phyloP scores from a whole-genome alignment of 2,797 vertebrate species.

The Aeoliscus strigatus region DNA sequence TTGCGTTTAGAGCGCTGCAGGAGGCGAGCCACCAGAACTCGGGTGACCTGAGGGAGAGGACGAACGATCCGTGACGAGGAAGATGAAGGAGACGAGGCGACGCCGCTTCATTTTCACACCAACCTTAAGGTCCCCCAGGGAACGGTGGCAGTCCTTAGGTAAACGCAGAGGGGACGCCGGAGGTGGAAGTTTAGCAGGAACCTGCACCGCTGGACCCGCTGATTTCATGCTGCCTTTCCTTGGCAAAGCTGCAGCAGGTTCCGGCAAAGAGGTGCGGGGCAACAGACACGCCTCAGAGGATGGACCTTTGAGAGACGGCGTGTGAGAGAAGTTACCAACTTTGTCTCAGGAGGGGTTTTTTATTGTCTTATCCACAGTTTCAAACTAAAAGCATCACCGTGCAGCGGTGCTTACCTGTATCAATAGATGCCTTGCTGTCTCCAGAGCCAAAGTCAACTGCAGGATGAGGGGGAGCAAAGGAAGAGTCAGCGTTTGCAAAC shows the following conservation, averaged over 20 bases:
- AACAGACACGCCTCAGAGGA: constrained; percentile 80
- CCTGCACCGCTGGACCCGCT: constrained; percentile 56
- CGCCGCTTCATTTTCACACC: not conserved
- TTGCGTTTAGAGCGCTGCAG: constrained; percentile 89
- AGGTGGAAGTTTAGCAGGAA: constrained; percentile 70
- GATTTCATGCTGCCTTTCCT: constrained; percentile 76
- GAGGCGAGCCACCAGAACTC: constrained; percentile 87
- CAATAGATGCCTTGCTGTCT: constrained; percentile 68
- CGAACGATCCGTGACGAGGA: too few relatives aligned
- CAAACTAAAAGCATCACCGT: too few relatives aligned
- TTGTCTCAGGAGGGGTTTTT: too few relatives aligned
- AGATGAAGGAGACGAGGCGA: not conserved
- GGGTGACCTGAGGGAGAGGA: constrained; percentile 75
- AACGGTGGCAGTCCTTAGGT: constrained; percentile 85
- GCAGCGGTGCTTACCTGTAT: constrained; percentile 68
- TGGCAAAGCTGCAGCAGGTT: constrained; percentile 76
- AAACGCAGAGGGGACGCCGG: constrained; percentile 67
- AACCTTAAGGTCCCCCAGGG: constrained; percentile 91
- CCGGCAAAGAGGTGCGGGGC: constrained; percentile 65
- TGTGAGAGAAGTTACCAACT: too few relatives aligned
- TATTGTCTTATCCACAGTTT: too few relatives aligned
- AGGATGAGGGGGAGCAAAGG: constrained; percentile 9
- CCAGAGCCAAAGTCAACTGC: constrained; percentile 72
- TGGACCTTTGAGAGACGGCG: too few relatives aligned
- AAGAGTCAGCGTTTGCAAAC: too few relatives aligned